Evolutionary conservation across 1,140 invertebrate genomes (phyloP).

Genomic region (Pogonus chalceus): DNA sequence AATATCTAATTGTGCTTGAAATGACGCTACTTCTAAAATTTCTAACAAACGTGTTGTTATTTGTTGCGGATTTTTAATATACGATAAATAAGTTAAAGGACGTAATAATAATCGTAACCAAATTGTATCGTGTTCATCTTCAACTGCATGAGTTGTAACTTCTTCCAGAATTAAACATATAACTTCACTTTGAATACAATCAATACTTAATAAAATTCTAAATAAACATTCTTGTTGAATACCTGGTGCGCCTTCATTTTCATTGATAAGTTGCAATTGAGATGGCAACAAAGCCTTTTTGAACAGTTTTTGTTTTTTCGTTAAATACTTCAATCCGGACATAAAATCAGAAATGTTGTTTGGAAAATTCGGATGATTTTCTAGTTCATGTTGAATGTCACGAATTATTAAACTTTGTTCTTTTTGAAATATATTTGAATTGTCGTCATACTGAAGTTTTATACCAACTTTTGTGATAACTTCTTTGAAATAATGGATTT

Average conservation of each 20-base stretch:
- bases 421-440: conserved; percentile 21
- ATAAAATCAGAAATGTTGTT: conserved; percentile 33
- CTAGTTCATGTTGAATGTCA: conserved; percentile 23
- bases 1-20: conserved; percentile 27
- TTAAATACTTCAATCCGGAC: conserved; percentile 29
- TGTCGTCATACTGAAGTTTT: conserved; percentile 13
- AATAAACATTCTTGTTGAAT: conserved; percentile 37
- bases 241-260: conserved; percentile 25
- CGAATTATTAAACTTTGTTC: conserved; percentile 28
- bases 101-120: conserved; percentile 23
- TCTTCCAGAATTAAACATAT: conserved; percentile 34
- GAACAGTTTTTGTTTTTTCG: conserved; percentile 29
- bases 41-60: conserved; percentile 23
- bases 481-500: conserved; percentile 5
- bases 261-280: conserved; percentile 15
- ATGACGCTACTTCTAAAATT: conserved; percentile 26
- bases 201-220: conserved; percentile 36
- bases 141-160: conserved; percentile 27
- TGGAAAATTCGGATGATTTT: conserved; percentile 23
- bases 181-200: conserved; percentile 33
- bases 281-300: conserved; percentile 31
- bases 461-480: background rate
- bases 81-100: conserved; percentile 25
- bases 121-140: conserved; percentile 21
- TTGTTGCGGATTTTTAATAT: conserved; percentile 22